phyloP scores from a whole-genome alignment of 2,797 vertebrate genomes.

The Alectoris magna region DNA sequence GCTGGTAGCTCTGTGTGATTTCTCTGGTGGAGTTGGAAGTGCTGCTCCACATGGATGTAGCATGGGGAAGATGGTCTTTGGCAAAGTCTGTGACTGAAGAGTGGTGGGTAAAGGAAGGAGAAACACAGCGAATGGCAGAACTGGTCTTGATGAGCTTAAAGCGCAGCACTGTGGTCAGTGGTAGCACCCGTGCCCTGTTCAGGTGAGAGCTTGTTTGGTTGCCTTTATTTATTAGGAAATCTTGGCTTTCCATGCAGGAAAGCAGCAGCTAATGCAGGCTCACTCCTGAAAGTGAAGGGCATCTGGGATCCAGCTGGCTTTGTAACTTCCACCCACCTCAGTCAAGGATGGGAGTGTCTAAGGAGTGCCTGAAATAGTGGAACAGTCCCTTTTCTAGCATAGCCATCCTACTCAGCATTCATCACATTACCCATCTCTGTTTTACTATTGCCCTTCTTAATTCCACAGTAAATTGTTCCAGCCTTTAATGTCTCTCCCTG shows the following conservation, averaged over 20 bases:
- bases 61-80: background rate
- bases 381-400: background rate
- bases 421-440: background rate
- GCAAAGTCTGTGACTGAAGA: background rate
- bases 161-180: background rate
- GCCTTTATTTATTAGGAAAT: background rate
- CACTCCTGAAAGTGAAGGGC: background rate
- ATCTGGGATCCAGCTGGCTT: background rate
- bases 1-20: background rate
- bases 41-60: background rate
- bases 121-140: background rate
- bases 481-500: background rate
- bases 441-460: slow-evolving; percentile 42
- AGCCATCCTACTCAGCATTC: background rate
- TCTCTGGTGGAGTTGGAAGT: background rate
- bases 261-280: background rate
- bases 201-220: background rate
- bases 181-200: accelerated
- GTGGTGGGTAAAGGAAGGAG: background rate
- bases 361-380: background rate
- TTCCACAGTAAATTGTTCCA: slow-evolving; percentile 49
- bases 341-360: background rate
- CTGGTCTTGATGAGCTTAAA: background rate
- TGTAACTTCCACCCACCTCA: background rate
- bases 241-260: background rate